A percentile compares a stretch with the other conserved stretches of the same genome.
Conservation (phyloP, 2,888 invertebrate species). For the Eristalis arbustorum region DNA sequence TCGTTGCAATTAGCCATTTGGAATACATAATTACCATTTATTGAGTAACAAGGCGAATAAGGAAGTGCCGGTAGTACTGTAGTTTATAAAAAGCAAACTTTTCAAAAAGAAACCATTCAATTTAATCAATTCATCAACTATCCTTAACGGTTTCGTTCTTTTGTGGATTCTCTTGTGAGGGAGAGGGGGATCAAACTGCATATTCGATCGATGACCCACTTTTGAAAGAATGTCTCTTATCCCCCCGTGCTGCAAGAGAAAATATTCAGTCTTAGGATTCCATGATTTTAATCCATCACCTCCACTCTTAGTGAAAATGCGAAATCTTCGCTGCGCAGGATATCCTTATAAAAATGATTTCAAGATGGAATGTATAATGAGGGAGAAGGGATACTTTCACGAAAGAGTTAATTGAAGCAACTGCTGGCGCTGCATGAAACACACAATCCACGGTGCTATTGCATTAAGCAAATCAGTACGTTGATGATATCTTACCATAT, state of each 20-base stretch:
- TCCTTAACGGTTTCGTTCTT: neutral
- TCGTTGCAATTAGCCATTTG: neutral
- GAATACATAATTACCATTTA: neutral
- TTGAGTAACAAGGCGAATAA: neutral
- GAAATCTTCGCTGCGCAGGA: conserved; percentile 2
- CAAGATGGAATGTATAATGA: conserved; percentile 53
- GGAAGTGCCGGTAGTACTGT: neutral
- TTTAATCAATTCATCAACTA: neutral
- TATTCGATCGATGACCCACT: conserved; percentile 32
- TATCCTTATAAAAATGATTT: conserved; percentile 22
- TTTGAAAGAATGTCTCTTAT: neutral
- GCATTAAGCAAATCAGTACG: conserved; percentile 22
- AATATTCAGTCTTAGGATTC: conserved; percentile 19
- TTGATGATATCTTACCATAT: conserved; percentile 30
- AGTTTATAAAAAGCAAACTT: neutral
- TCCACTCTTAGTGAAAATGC: neutral
- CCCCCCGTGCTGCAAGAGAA: neutral
- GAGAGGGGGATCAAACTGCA: neutral
- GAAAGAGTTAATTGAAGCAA: conserved; percentile 50
- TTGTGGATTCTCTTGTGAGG: neutral
- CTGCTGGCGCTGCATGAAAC: conserved; percentile 16
- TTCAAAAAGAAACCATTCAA: neutral
- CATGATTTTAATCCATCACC: conserved; percentile 20
- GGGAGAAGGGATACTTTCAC: conserved; percentile 36
- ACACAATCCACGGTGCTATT: neutral